phyloP scores from a whole-genome alignment of 1,140 invertebrate genomes.

The Oryzaephilus surinamensis region DNA sequence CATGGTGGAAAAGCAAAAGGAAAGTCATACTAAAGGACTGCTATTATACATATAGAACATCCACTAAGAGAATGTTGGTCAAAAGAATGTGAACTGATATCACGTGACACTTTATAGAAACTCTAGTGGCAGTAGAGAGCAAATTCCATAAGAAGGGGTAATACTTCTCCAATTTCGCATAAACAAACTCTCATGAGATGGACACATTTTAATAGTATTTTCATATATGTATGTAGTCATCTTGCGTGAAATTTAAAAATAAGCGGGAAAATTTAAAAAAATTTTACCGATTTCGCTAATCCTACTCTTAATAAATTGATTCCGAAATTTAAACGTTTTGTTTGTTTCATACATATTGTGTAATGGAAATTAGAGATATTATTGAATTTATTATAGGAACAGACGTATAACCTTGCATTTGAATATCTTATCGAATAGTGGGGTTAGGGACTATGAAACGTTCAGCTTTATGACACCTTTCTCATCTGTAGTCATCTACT shows the following conservation, averaged over 20 bases:
- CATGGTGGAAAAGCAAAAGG: conserved; percentile 8
- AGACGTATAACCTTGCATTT: background rate
- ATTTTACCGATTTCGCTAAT: too few species aligned
- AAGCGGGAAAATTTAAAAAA: too few species aligned
- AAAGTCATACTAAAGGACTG: conserved; percentile 7
- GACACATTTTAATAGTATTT: background rate
- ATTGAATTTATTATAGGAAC: too few species aligned
- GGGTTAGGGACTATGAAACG: conserved; percentile 5
- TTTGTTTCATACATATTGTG: too few species aligned
- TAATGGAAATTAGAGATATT: too few species aligned
- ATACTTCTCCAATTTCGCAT: background rate
- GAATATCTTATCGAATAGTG: conserved; percentile 3
- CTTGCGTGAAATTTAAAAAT: too few species aligned
- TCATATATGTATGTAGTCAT: too few species aligned
- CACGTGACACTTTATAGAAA: background rate
- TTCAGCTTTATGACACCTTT: conserved; percentile 15
- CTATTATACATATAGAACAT: background rate
- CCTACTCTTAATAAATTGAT: too few species aligned
- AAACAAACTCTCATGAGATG: background rate
- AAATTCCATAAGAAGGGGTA: background rate
- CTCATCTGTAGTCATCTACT: conserved; percentile 9
- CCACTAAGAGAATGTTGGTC: too few species aligned
- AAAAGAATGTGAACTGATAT: background rate
- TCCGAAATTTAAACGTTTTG: too few species aligned
- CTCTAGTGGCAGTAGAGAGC: too few species aligned